Evolutionary conservation across 2,888 invertebrate species (phyloP).

Genomic region (Sinentomon sp.): DNA sequence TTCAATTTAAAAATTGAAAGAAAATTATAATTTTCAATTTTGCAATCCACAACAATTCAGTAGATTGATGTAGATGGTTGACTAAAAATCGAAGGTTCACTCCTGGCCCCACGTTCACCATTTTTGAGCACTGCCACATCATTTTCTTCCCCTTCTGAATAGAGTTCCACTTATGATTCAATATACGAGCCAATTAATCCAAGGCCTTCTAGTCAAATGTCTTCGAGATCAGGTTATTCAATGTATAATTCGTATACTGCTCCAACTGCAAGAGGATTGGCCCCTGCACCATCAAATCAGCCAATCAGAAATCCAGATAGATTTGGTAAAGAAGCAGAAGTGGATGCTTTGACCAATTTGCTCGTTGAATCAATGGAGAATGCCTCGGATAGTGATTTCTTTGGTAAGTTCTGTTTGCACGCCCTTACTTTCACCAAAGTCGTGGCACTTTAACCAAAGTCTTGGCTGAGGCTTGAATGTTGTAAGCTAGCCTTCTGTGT

Average conservation of each 20-base stretch:
- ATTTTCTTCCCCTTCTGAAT: conserved; percentile 15
- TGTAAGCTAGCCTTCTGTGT: too few species aligned
- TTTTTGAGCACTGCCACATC: too few species aligned
- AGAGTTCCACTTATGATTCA: conserved; percentile 52
- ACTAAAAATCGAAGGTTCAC: too few species aligned
- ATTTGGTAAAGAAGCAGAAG: conserved; percentile 43
- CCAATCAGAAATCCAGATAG: conserved; percentile 18
- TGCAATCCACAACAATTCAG: neutral
- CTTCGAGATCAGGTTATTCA: conserved; percentile 35
- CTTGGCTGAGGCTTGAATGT: too few species aligned
- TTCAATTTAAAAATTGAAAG: neutral
- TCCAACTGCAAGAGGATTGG: conserved; percentile 20
- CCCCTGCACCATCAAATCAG: conserved; percentile 14
- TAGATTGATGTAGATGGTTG: too few species aligned
- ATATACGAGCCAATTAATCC: conserved; percentile 77
- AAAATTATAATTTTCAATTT: neutral
- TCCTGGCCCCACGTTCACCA: too few species aligned
- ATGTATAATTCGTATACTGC: conserved; percentile 34
- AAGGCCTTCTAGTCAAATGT: conserved; percentile 40
- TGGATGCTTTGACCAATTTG: conserved; percentile 64
- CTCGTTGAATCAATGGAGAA: conserved; percentile 65
- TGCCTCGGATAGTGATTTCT: too few species aligned
- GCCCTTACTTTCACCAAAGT: too few species aligned
- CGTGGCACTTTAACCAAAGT: too few species aligned
- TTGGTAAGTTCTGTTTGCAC: too few species aligned